Conservation (phyloP, 2,888 invertebrate genomes). For the Macrophya alboannulata region DNA sequence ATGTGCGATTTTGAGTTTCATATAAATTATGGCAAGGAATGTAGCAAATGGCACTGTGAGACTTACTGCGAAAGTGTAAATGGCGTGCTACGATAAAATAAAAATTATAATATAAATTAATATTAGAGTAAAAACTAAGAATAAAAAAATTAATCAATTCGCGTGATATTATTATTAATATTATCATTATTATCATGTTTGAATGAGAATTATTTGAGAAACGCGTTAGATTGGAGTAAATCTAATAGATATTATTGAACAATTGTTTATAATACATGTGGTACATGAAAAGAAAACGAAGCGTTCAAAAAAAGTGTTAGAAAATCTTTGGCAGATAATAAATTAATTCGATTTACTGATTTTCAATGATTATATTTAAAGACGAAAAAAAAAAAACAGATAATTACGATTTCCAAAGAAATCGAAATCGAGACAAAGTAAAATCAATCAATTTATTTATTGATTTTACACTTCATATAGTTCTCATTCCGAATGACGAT, state of each 20-base stretch:
- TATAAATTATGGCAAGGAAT: conserved; percentile 54
- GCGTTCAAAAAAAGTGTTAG: not conserved
- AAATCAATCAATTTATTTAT: not conserved
- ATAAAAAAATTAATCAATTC: not conserved
- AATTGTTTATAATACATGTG: too few relatives aligned
- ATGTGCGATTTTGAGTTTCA: conserved; percentile 14
- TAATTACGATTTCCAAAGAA: not conserved
- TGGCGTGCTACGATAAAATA: not conserved
- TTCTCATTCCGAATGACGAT: not conserved
- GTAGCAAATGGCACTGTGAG: conserved; percentile 52
- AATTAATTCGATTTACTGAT: conserved; percentile 6
- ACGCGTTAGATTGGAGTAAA: too few relatives aligned
- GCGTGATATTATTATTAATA: not conserved
- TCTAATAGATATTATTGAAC: too few relatives aligned
- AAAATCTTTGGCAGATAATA: conserved; percentile 29
- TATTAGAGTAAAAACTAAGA: not conserved
- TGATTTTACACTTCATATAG: not conserved
- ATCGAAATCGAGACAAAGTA: not conserved
- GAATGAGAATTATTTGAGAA: not conserved
- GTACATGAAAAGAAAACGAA: not conserved
- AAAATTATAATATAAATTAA: not conserved
- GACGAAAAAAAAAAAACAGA: not conserved
- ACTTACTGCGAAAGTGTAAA: not conserved
- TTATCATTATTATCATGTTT: not conserved
- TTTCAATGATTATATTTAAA: not conserved